phyloP scores from a whole-genome alignment of 2,113 vertebrate species.

The Hippocampus guttulatus region DNA sequence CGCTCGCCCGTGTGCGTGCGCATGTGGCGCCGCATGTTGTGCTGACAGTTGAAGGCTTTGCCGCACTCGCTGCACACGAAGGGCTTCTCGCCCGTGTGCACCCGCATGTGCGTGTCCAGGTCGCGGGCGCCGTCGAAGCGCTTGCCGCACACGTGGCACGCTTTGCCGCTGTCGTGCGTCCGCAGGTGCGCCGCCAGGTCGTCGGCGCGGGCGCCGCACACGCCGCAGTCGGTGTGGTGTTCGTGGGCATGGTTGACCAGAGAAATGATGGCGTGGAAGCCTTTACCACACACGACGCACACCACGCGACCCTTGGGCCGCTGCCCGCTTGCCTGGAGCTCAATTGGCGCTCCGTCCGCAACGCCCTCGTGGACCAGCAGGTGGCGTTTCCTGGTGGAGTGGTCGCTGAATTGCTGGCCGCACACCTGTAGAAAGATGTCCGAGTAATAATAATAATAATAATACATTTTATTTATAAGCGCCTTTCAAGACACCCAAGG shows the following conservation, averaged over 20 bases:
- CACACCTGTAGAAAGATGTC: conserved; percentile 25
- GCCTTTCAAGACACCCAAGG: too few species aligned
- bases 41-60: conserved; percentile 56
- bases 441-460: too few species aligned
- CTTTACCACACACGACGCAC: conserved; percentile 45
- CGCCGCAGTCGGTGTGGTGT: conserved; percentile 39
- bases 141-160: conserved; percentile 50
- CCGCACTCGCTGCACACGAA: conserved; percentile 55
- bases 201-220: conserved; percentile 28
- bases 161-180: conserved; percentile 45
- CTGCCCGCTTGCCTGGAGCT: neutral
- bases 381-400: conserved; percentile 51
- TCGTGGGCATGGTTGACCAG: conserved; percentile 48
- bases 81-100: conserved; percentile 57
- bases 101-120: conserved; percentile 50
- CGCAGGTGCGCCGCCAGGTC: conserved; percentile 39
- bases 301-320: neutral
- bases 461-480: too few species aligned
- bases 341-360: neutral
- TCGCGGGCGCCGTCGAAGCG: conserved; percentile 33
- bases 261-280: conserved; percentile 40
- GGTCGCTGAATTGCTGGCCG: conserved; percentile 45
- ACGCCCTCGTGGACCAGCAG: conserved; percentile 18
- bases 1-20: conserved; percentile 48
- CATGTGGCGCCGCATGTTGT: conserved; percentile 61